phyloP scores from a whole-genome alignment of 2,888 invertebrate species.

The Pachydiplax longipennis region DNA sequence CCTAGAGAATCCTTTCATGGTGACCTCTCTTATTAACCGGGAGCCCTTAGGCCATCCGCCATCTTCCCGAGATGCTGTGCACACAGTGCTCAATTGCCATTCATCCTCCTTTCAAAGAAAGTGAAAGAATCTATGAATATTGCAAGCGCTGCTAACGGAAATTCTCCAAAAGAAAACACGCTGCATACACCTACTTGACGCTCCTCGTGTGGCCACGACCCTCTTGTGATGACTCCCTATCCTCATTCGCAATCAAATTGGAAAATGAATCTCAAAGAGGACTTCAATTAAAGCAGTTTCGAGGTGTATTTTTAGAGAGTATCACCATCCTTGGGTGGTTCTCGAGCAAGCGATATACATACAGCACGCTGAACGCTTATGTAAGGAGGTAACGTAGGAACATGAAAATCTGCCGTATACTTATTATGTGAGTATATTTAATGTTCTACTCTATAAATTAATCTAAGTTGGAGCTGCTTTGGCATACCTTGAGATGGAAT shows the following conservation, averaged over 20 bases:
- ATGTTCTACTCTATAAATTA: too few relatives aligned
- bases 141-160: not conserved
- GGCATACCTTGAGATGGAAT: too few relatives aligned
- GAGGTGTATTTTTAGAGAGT: not conserved
- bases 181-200: not conserved
- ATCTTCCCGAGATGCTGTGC: not conserved
- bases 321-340: not conserved
- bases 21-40: not conserved
- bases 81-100: not conserved
- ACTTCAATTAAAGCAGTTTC: conserved; percentile 1
- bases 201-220: not conserved
- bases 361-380: too few relatives aligned
- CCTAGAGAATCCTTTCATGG: not conserved
- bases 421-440: too few relatives aligned
- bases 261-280: not conserved
- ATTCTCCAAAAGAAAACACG: not conserved
- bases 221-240: conserved; percentile 43
- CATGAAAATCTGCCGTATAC: too few relatives aligned
- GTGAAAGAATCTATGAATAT: not conserved
- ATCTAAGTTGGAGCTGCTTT: too few relatives aligned
- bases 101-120: not conserved
- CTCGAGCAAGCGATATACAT: too few relatives aligned
- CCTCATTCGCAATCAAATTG: not conserved
- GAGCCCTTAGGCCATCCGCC: not conserved
- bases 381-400: too few relatives aligned